Evolutionary conservation across 2,888 invertebrate genomes (phyloP), one percentile per base, ranked within the genome.

Genomic region (Metalampra italica): DNA sequence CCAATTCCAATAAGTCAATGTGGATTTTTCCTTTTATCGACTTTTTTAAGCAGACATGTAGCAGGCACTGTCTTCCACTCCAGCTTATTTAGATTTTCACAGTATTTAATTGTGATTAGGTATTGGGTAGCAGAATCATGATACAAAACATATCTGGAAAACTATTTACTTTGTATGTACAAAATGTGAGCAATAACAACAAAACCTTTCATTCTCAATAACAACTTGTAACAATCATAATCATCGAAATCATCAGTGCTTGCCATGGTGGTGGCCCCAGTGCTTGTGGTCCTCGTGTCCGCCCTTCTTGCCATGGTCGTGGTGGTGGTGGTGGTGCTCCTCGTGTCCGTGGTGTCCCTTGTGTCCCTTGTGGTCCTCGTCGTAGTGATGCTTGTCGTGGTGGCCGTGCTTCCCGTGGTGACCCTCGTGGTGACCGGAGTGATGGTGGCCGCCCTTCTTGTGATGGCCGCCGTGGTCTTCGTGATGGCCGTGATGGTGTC

Each of bases 261-360:
- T 87, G 62, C 84, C 85, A 55, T 87, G 87, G 65, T 91, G 92
- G 85, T 91, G 92, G 39, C 94, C 94, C 87, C 93, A 93, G 70
- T 94, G 91, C 75, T 94, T 94, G 60, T 93, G 94, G 56, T 93
- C 93, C 30, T 93, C 91, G 72, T 94, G 94, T 36, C 91, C 93
- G 46, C 94, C 94, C 79, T 95, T 95, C 86, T 95, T 94, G 71
- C 93, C 95, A 68, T 94, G 93, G 64, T 92, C 93, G 59, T 92
- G 92, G 65, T 95, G 92, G 68, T 94, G 93, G 56, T 93, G 91
- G 66, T 94, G 93, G 66, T 95, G 94, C 22, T 91, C 92, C 46
- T 94, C 93, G 68, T 94, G 93, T 12, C 95, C 95, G 64, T 94
- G 93, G 67, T 94, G 93, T n/a, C 94, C 94, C 68, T 95, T 92